These are phyloP conservation scores for Chesias legatella DNA, from an alignment of 2,888 invertebrate species.

Conservation along the genomic window DNA sequence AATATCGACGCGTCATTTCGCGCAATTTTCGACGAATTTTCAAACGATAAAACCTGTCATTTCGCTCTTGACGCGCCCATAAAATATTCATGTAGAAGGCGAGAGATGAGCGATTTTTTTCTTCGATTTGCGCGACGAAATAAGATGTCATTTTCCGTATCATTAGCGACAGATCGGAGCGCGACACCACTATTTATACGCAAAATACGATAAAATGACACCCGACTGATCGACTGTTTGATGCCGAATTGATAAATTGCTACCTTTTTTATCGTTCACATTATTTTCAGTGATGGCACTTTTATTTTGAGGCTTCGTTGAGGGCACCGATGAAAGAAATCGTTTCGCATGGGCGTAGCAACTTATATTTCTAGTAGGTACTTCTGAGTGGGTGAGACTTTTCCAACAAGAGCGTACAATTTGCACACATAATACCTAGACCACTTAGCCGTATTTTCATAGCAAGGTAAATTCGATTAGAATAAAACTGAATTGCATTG, in stretches of 20 bases:
- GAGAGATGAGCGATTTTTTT: constrained; percentile 79
- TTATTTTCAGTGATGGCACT: constrained; percentile 33
- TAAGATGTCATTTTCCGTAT: constrained; percentile 82
- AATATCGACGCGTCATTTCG: constrained; percentile 80
- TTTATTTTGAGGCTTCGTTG: constrained; percentile 16
- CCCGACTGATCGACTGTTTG: constrained; percentile 76
- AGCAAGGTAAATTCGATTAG: constrained; percentile 66
- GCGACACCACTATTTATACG: constrained; percentile 78
- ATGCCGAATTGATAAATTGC: constrained; percentile 78
- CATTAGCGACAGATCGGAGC: constrained; percentile 77
- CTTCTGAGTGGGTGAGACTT: no score
- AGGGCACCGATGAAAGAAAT: constrained; percentile 16
- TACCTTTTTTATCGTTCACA: constrained; percentile 63
- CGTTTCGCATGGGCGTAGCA: constrained; percentile 1
- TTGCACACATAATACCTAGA: constrained; percentile 21
- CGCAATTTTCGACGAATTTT: constrained; percentile 79
- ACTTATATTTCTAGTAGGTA: no score
- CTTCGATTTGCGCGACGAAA: constrained; percentile 79
- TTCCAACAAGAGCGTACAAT: no score
- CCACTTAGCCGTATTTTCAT: constrained; percentile 41
- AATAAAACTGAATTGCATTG: constrained; percentile 63
- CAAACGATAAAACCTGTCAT: constrained; percentile 81
- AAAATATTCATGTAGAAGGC: constrained; percentile 79
- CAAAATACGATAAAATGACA: constrained; percentile 79
- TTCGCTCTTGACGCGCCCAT: constrained; percentile 80